These are phyloP conservation scores for Phengaris arion DNA, from an alignment of 2,888 invertebrate species.

Conservation along the genomic window DNA sequence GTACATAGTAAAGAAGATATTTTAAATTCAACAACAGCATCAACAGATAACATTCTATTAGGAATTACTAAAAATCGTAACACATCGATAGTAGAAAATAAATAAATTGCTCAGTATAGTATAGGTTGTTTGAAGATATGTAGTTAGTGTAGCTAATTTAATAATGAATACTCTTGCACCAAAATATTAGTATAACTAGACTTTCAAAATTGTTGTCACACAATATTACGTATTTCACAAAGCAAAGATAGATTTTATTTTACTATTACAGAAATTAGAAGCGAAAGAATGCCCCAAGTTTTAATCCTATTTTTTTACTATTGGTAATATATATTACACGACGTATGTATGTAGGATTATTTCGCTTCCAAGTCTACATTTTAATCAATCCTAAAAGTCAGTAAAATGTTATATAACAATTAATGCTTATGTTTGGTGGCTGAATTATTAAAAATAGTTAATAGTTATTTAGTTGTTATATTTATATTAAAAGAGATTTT, in stretches of 20 bases:
- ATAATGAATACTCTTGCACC: conserved; percentile 24
- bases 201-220: conserved; percentile 7
- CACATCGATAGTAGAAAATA: conserved; percentile 56
- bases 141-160: conserved; percentile 27
- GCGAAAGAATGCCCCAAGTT: neutral
- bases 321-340: neutral
- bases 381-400: conserved; percentile 2
- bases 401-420: conserved; percentile 5
- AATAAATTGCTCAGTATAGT: conserved; percentile 38
- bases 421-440: conserved; percentile 10
- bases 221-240: conserved; percentile 4
- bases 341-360: neutral
- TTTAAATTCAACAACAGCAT: conserved; percentile 66
- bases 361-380: conserved; percentile 21
- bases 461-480: conserved; percentile 28
- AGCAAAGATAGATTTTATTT: neutral
- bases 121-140: conserved; percentile 17
- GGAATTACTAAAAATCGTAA: conserved; percentile 69
- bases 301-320: neutral
- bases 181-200: conserved; percentile 10
- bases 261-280: neutral
- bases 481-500: conserved; percentile 30
- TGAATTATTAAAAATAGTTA: conserved; percentile 1
- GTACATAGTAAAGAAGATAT: conserved; percentile 73
- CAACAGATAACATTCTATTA: conserved; percentile 73